Percentiles rank a stretch among this genome's conserved stretches.
phyloP scores from a whole-genome alignment of 2,888 invertebrate species.

The Mythimna loreyi region DNA sequence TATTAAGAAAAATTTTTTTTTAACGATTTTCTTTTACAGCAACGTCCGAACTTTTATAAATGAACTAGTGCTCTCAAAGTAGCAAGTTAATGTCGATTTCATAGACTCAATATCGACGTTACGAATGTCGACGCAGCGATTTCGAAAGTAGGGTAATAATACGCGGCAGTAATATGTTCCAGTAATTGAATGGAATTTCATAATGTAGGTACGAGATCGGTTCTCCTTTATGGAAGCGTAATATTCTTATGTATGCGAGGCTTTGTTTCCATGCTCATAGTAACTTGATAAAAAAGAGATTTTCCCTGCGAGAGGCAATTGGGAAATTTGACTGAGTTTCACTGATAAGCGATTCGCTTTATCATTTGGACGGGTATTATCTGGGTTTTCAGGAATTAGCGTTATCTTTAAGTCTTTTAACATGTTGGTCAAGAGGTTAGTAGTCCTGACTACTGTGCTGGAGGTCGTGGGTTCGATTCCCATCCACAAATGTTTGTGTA shows the following conservation, averaged over 20 bases:
- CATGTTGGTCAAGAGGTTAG: too few relatives aligned
- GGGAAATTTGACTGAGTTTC: not conserved
- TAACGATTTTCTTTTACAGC: slow-evolving; percentile 19
- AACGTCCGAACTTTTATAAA: slow-evolving; percentile 48
- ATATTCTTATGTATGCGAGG: slow-evolving; percentile 28
- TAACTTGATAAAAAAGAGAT: slow-evolving; percentile 34
- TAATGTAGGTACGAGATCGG: slow-evolving; percentile 49
- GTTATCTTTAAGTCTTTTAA: slow-evolving; percentile 1
- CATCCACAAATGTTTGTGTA: too few relatives aligned
- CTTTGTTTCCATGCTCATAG: slow-evolving; percentile 34
- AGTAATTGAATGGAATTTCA: slow-evolving; percentile 60
- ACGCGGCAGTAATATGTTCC: slow-evolving; percentile 55
- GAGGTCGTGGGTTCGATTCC: too few relatives aligned
- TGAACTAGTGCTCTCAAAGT: slow-evolving; percentile 52
- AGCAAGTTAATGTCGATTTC: slow-evolving; percentile 52
- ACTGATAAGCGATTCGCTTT: slow-evolving; percentile 7
- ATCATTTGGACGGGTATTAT: not conserved
- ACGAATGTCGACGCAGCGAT: slow-evolving; percentile 52
- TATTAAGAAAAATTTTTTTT: slow-evolving; percentile 14
- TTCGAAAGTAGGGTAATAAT: slow-evolving; percentile 58
- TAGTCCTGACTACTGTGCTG: too few relatives aligned
- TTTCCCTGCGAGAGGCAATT: slow-evolving; percentile 2
- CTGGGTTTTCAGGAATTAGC: not conserved
- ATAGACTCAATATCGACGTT: slow-evolving; percentile 44
- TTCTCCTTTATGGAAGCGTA: slow-evolving; percentile 33